These are phyloP conservation scores for Leptopilina clavipes DNA, from an alignment of 1,140 invertebrate genomes.

Conservation along the genomic window DNA sequence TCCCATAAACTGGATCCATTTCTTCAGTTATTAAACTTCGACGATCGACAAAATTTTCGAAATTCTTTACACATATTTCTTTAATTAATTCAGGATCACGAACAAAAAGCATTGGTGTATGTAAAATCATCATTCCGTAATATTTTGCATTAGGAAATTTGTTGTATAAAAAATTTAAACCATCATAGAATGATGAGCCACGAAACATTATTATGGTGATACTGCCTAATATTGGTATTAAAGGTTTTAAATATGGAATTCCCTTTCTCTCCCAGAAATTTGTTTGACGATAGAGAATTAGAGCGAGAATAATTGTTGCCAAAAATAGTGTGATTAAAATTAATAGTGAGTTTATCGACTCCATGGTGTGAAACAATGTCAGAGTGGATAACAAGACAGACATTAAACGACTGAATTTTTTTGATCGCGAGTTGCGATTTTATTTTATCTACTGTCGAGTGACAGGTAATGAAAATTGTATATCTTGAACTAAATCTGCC, in stretches of 20 bases:
- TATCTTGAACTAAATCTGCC: no score
- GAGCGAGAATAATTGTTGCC: neutral
- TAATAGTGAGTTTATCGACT: neutral
- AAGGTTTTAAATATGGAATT: neutral
- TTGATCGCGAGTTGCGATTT: neutral
- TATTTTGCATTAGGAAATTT: no score
- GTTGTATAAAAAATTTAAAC: neutral
- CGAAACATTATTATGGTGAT: neutral
- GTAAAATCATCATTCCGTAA: neutral
- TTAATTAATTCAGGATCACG: neutral
- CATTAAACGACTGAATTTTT: neutral
- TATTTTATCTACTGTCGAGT: neutral
- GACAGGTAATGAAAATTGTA: no score
- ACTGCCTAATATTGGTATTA: neutral
- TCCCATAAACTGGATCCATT: neutral
- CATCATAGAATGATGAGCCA: neutral
- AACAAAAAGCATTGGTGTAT: neutral
- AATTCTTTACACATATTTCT: no score
- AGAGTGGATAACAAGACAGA: neutral
- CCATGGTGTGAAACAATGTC: neutral
- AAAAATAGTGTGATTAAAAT: neutral
- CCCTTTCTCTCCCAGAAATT: neutral
- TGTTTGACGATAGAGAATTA: neutral
- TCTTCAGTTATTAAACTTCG: neutral
- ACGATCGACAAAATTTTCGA: neutral